phyloP scores from a whole-genome alignment of 2,113 vertebrate species.

The Lagopus muta region DNA sequence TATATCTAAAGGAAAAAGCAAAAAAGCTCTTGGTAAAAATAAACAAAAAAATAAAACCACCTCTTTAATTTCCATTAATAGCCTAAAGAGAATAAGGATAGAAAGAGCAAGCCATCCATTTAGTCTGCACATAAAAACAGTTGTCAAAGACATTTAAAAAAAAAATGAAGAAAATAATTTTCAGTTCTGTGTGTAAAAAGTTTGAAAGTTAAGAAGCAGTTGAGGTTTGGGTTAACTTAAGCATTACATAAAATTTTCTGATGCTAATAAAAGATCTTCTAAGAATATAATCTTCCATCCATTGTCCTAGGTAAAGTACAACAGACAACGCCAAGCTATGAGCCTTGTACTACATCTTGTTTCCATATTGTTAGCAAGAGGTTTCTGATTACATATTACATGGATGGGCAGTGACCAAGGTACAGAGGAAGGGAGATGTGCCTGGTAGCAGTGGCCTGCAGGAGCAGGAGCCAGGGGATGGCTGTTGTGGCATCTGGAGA shows the following conservation, averaged over 20 bases:
- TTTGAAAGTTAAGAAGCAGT: neutral
- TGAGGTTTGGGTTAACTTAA: neutral
- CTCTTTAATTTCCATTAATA: neutral
- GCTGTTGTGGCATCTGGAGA: fast-evolving
- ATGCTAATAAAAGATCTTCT: neutral
- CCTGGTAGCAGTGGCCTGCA: fast-evolving
- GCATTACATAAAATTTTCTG: neutral
- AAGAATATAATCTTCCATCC: fast-evolving
- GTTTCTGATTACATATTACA: fast-evolving
- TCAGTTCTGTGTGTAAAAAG: neutral
- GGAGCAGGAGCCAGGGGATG: neutral
- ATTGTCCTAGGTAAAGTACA: fast-evolving
- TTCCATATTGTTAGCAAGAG: neutral
- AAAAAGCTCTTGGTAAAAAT: neutral
- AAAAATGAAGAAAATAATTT: neutral
- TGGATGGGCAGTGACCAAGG: neutral
- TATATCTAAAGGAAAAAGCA: neutral
- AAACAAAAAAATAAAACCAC: neutral
- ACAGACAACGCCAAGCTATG: fast-evolving
- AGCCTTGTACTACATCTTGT: fast-evolving
- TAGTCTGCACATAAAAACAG: neutral
- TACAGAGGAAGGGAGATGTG: fast-evolving
- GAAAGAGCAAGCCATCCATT: neutral
- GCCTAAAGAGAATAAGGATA: neutral
- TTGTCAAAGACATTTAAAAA: neutral